These are phyloP conservation scores for Orthosia incerta DNA, from an alignment of 2,888 invertebrate species.

Conservation along the genomic window DNA sequence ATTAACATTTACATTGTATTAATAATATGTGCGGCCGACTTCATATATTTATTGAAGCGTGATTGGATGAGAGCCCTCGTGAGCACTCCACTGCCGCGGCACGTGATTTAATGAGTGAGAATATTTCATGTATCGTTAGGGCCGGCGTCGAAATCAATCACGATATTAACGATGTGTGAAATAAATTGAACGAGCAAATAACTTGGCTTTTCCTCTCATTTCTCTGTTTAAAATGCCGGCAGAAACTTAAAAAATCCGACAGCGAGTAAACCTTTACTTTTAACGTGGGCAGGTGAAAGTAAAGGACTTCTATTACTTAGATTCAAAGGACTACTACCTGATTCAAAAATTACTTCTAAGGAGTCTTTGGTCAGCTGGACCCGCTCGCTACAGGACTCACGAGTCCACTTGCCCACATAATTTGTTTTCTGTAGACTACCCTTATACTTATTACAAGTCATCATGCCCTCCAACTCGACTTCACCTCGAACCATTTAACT, in stretches of 20 bases:
- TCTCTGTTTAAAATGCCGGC: constrained; percentile 61
- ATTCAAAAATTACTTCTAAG: too few relatives aligned
- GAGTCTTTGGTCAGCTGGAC: too few relatives aligned
- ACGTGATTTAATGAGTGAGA: constrained; percentile 88
- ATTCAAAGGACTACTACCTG: too few relatives aligned
- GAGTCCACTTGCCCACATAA: too few relatives aligned
- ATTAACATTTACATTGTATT: constrained; percentile 67
- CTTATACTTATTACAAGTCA: too few relatives aligned
- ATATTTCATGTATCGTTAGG: constrained; percentile 89
- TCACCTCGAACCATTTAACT: too few relatives aligned
- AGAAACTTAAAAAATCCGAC: constrained; percentile 16
- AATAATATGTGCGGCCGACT: constrained; percentile 76
- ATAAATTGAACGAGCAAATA: constrained; percentile 84
- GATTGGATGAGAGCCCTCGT: constrained; percentile 82
- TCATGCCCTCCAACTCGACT: too few relatives aligned
- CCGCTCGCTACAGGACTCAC: too few relatives aligned
- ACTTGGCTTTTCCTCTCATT: constrained; percentile 66
- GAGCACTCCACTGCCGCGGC: constrained; percentile 81
- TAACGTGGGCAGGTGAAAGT: background rate
- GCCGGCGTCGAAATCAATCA: constrained; percentile 88
- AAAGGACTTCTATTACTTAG: background rate
- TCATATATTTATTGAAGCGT: constrained; percentile 81
- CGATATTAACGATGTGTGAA: constrained; percentile 88
- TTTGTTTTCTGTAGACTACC: too few relatives aligned
- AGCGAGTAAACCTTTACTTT: too few relatives aligned